Conservation (phyloP, 2,888 invertebrate species). For the Thymelicus sylvestris region DNA sequence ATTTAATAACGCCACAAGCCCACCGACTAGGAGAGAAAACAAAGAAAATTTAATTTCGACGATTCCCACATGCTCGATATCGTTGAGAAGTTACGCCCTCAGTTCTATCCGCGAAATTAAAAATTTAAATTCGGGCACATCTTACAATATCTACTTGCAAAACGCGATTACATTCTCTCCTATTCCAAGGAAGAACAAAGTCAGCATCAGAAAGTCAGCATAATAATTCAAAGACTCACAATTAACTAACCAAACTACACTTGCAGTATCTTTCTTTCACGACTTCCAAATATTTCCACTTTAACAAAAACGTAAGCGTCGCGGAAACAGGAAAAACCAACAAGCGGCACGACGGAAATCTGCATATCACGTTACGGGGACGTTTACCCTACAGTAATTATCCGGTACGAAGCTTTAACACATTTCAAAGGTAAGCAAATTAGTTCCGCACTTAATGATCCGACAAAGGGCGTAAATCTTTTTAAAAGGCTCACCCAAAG, state of each 20-base stretch:
- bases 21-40: conserved; percentile 72
- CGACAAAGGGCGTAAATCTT: conserved; percentile 85
- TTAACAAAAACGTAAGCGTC: conserved; percentile 30
- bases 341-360: conserved; percentile 57
- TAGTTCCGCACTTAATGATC: conserved; percentile 84
- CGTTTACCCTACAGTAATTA: conserved; percentile 75
- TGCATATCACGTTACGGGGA: conserved; percentile 78
- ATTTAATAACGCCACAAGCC: conserved; percentile 82
- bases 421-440: conserved; percentile 85
- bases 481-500: conserved; percentile 78
- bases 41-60: conserved; percentile 84
- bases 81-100: conserved; percentile 72
- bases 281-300: conserved; percentile 14
- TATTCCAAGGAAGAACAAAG: too few species aligned
- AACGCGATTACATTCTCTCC: conserved; percentile 16
- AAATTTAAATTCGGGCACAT: conserved; percentile 47
- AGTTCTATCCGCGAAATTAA: conserved; percentile 61
- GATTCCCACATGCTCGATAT: conserved; percentile 84
- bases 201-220: too few species aligned
- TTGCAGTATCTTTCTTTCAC: background rate
- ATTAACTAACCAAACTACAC: too few species aligned
- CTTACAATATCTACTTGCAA: conserved; percentile 7
- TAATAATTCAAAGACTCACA: too few species aligned
- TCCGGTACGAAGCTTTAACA: conserved; percentile 78
- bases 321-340: conserved; percentile 37